Evolutionary conservation across 2,888 invertebrate species (phyloP), one percentile per base, ranked within the genome.

Genomic region (Psylliodes chrysocephalus): DNA sequence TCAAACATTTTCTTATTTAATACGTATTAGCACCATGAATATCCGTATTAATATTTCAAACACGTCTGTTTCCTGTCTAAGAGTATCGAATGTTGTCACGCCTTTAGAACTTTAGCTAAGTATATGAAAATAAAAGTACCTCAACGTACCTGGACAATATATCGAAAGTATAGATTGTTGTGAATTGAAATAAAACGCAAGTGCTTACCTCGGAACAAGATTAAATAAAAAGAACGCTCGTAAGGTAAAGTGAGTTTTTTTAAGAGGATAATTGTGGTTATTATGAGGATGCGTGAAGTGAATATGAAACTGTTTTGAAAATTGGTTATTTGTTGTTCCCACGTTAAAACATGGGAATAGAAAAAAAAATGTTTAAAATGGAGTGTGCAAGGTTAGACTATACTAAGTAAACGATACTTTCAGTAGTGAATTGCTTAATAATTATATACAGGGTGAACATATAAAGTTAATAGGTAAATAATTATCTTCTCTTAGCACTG

Each of bases 41-140:
- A 60, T 15, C 52, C 35, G 44, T 25, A 60, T 69, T 66, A 60
- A 52, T 61, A 69, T 59, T 61, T 30, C 22, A 56, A 56, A 53
- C 69, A 69, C 69, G 69, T 69, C 35, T 47, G 30, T 61, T 67
- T 65, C 63, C 65, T 67, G 67, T 66, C 44, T 60, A 63, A 46
- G 51, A 49, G 60, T 63, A 66, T 63, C 52, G 47, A 59, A 63
- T 66, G 56, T 68, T 61, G 60, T 64, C 60, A 64, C 35, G 60
- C 40, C 51, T 14, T 56, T 60, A 40, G 47, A 60, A 60, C 49
- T 47, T n/a, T n/a, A n/a, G n/a, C n/a, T n/a, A 10, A 15, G 25
- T 25, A 25, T 42, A 8, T 44, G 18, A 55, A 55, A 54, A 28
- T 54, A 49, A 49, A 49, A 22, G 25, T 46, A 22, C 5, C 44